phyloP scores from a whole-genome alignment of 2,797 vertebrate genomes.

The Phyllotis vaccarum region DNA sequence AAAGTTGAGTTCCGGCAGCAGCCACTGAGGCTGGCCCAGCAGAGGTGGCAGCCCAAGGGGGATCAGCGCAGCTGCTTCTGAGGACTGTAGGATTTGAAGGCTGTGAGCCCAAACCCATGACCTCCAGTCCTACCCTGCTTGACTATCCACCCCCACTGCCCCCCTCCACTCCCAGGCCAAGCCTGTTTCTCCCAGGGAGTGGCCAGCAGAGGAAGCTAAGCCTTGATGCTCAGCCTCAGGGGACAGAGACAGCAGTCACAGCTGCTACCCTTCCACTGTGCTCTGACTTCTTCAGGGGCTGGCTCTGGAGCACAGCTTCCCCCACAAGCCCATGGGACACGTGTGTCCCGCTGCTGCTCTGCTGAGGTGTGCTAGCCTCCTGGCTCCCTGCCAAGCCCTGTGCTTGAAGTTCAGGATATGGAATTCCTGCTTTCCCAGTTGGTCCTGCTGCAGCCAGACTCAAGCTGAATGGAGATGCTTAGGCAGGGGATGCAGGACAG shows the following conservation, averaged over 20 bases:
- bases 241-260: background rate
- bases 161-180: background rate
- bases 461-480: background rate
- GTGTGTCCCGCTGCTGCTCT: background rate
- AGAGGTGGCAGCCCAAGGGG: background rate
- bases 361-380: background rate
- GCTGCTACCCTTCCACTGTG: slow-evolving; percentile 21
- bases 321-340: background rate
- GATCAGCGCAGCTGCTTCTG: background rate
- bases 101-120: background rate
- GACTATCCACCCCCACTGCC: background rate
- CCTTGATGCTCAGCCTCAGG: background rate
- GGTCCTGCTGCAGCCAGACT: background rate
- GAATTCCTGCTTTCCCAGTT: slow-evolving; percentile 41
- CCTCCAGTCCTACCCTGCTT: background rate
- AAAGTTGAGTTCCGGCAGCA: background rate
- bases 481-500: background rate
- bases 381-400: background rate
- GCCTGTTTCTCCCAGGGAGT: slow-evolving; percentile 24
- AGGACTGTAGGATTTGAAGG: background rate
- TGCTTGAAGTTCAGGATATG: background rate
- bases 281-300: slow-evolving; percentile 15
- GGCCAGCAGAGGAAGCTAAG: background rate
- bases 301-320: background rate
- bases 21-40: background rate